phyloP scores from a whole-genome alignment of 2,888 invertebrate genomes.

The Saturnia japonica region DNA sequence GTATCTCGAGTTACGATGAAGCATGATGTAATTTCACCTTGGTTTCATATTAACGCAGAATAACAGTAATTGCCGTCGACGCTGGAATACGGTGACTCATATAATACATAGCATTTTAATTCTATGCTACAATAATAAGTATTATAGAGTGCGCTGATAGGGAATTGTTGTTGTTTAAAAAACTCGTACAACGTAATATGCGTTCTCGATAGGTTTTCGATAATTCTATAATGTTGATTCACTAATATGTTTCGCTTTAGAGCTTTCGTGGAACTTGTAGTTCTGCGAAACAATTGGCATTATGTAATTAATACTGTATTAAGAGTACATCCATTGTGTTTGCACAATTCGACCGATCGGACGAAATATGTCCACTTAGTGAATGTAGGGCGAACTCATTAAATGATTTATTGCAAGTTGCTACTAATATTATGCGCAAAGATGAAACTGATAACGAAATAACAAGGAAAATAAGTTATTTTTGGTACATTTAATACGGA shows the following conservation, averaged over 20 bases:
- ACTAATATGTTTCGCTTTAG: background rate
- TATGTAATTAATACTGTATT: background rate
- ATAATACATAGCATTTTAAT: background rate
- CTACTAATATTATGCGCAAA: too few species aligned
- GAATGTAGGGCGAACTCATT: too few species aligned
- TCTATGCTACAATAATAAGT: too few species aligned
- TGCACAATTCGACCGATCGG: background rate
- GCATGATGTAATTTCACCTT: slow-evolving; percentile 11
- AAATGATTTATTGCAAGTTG: too few species aligned
- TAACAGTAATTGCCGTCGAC: slow-evolving; percentile 14
- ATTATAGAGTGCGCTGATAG: too few species aligned
- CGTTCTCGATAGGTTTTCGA: background rate
- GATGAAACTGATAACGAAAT: too few species aligned
- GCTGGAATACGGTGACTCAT: slow-evolving; percentile 1
- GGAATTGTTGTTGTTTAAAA: too few species aligned
- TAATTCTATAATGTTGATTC: background rate
- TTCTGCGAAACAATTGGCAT: background rate
- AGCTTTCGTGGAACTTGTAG: background rate
- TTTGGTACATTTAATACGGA: too few species aligned
- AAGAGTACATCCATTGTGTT: too few species aligned
- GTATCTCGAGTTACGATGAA: background rate
- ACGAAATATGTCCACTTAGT: background rate
- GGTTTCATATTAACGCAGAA: slow-evolving; percentile 2
- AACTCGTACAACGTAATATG: background rate
- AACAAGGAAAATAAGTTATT: too few species aligned